phyloP scores from a whole-genome alignment of 2,888 invertebrate genomes.

The Chironomus tentans region DNA sequence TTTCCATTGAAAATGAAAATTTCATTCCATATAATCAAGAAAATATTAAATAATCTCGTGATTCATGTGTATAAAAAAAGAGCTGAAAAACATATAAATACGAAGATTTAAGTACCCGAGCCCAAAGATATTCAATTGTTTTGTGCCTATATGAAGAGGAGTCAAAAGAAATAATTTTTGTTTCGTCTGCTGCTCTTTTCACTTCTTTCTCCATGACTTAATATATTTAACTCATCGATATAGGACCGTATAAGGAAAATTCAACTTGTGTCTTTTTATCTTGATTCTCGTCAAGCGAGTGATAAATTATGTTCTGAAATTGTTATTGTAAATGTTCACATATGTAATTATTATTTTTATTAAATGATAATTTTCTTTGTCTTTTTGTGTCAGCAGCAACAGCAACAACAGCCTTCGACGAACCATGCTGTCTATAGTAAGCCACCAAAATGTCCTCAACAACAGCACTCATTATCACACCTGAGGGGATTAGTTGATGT shows the following conservation, averaged over 20 bases:
- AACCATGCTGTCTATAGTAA: constrained; percentile 30
- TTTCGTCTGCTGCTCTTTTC: neutral
- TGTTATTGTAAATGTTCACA: neutral
- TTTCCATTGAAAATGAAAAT: no score
- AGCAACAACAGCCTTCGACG: constrained; percentile 36
- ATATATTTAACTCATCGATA: neutral
- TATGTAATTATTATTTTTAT: neutral
- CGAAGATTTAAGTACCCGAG: no score
- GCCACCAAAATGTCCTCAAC: constrained; percentile 25
- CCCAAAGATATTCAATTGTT: no score
- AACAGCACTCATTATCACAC: constrained; percentile 22
- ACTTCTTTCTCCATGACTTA: constrained; percentile 8
- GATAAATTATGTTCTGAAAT: constrained; percentile 11
- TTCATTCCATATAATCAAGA: no score
- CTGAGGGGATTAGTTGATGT: constrained; percentile 30
- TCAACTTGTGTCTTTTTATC: constrained; percentile 16
- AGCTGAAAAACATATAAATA: no score
- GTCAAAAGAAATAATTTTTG: neutral
- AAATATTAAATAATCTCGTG: no score
- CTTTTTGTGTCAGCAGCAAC: constrained; percentile 32
- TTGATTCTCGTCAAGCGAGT: constrained; percentile 18
- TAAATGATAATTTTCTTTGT: neutral
- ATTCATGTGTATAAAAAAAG: no score
- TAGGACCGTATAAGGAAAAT: neutral
- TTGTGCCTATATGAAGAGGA: neutral